Evolutionary conservation across 2,888 invertebrate species (phyloP).

Genomic region (Lasioglossum figueresi): DNA sequence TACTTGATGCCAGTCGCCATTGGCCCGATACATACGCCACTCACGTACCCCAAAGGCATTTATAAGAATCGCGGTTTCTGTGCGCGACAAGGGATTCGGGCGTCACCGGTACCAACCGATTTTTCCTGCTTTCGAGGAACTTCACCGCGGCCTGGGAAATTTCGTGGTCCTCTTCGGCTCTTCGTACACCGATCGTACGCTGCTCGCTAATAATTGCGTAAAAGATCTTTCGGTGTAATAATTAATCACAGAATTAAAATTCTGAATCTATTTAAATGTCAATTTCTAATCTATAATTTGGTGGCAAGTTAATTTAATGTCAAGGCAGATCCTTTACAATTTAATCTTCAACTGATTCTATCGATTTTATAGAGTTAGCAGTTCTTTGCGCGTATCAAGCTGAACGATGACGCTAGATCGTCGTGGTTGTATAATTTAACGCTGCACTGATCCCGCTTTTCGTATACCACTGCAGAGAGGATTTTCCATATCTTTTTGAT

Average conservation of each 20-base stretch:
- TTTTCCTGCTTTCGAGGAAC: constrained; percentile 19
- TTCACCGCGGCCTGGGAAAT: constrained; percentile 7
- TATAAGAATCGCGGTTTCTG: constrained; percentile 77
- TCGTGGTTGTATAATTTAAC: not conserved
- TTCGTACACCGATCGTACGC: not conserved
- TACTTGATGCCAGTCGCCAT: constrained; percentile 80
- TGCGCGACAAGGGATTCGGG: constrained; percentile 60
- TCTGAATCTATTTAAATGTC: too few species aligned
- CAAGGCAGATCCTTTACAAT: too few species aligned
- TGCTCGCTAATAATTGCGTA: too few species aligned
- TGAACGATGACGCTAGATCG: not conserved
- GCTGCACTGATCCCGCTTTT: not conserved
- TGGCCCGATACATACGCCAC: constrained; percentile 76
- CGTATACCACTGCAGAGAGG: not conserved
- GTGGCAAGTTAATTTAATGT: too few species aligned
- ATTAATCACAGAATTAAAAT: too few species aligned
- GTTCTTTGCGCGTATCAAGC: not conserved
- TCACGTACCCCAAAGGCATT: constrained; percentile 78
- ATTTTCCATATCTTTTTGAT: not conserved
- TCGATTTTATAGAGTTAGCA: too few species aligned
- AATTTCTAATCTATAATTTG: not conserved
- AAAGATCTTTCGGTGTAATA: not conserved
- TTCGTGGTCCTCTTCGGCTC: not conserved
- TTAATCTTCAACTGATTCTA: too few species aligned
- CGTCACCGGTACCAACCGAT: constrained; percentile 50